Base-by-base conservation (phyloP, 2,888 invertebrate species). In the Physocephala rufipes region DNA sequence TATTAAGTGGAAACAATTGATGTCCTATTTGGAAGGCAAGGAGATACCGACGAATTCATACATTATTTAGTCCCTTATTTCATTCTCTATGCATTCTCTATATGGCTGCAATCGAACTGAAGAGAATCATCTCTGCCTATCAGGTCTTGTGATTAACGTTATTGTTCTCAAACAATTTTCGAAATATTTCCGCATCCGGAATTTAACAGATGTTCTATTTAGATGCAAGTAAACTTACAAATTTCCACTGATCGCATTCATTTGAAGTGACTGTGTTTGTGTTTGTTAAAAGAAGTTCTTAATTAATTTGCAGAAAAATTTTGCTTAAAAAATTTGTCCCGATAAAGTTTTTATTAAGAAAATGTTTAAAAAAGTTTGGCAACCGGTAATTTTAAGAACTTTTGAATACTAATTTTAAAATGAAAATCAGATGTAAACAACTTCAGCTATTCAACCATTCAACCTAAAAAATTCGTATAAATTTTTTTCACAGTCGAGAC, bases 171-270 rank as follows among this genome's bases (percentile, higher is more conserved):
- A 26, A 24, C 53, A 36, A 5, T 55, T 30, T 64, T 68, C 53
- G 51, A 63, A 62, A 59, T 65, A 64, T 47, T 68, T 72, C 71
- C 71, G 71, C 64, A 72, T 72, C 71, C 68, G 71, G 67, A 71
- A 63, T 71, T 49, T 62, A 66, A 53, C 62, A 70, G 49, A 70
- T 64, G 70, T 70, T 64, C 2, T 55, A 58, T 16, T 36, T 67
- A 49, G 58, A 24, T 26, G 12, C 15, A 30, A 15, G n/a, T 19
- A n/a, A 58, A 63, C 26, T 69, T 51, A 63, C 47, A 43, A 63
- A 51, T 30, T 49, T 36, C 30, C 30, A 28, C n/a, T 67, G 21
- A 2, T 13, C 2, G 36, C 36, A 2, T 63, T 21, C 16, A 24
- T 28, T 36, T 36, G 5, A 36, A 36, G 9, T 36, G 36, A 36